Conservation (phyloP, 1,140 invertebrate genomes). For the Bombus turneri region DNA sequence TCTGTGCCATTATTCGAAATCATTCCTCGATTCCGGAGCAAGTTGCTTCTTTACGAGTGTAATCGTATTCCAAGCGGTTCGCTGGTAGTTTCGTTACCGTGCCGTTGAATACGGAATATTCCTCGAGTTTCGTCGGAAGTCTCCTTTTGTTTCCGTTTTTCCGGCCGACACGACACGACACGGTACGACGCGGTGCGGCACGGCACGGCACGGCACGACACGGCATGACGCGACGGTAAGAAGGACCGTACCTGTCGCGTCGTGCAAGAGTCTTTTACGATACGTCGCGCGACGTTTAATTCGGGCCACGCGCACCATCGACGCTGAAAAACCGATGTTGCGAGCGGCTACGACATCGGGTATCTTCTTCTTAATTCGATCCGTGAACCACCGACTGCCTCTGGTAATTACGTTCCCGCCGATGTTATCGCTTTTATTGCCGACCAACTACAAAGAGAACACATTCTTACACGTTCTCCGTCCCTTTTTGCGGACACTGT, state of each 20-base stretch:
- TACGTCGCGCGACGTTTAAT: neutral
- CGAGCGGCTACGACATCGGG: neutral
- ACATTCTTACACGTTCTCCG: constrained; percentile 16
- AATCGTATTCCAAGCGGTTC: constrained; percentile 44
- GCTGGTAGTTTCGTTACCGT: constrained; percentile 18
- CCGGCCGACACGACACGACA: neutral
- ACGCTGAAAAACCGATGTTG: constrained; percentile 1
- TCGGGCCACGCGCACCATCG: neutral
- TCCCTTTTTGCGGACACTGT: neutral
- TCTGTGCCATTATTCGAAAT: constrained; percentile 43
- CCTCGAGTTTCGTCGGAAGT: constrained; percentile 39
- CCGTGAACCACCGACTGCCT: constrained; percentile 20
- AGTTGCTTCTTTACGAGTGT: constrained; percentile 27
- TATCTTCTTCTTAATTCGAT: constrained; percentile 55
- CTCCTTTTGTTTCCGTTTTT: constrained; percentile 25
- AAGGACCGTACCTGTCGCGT: neutral
- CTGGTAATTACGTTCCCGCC: constrained; percentile 55
- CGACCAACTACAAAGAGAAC: constrained; percentile 32
- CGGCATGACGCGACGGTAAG: neutral
- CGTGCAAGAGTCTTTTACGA: too few species aligned
- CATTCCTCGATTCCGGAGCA: constrained; percentile 23
- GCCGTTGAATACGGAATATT: constrained; percentile 33
- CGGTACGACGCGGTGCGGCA: neutral
- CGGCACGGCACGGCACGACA: too few species aligned
- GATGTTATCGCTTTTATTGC: constrained; percentile 57